Percentiles rank a stretch among this genome's conserved stretches.
phyloP scores from a whole-genome alignment of 2,113 vertebrate genomes.

The Psettodes erumei region DNA sequence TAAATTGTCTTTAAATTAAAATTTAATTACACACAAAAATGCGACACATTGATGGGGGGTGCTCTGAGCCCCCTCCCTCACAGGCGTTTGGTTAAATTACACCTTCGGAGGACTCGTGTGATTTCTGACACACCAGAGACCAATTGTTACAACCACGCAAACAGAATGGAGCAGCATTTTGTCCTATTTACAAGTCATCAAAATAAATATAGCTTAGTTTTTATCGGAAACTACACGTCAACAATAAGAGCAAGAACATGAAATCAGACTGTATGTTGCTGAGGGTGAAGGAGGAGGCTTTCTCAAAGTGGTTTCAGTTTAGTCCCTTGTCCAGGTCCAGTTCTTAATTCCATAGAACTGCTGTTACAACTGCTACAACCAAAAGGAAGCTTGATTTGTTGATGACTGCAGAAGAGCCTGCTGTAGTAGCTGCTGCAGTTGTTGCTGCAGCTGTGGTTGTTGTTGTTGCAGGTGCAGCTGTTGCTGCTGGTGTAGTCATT shows the following conservation, averaged over 20 bases:
- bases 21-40: background rate
- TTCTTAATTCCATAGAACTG: too few species aligned
- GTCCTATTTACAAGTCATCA: too few species aligned
- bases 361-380: background rate
- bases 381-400: background rate
- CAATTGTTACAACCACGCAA: background rate
- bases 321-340: too few species aligned
- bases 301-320: too few species aligned
- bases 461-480: fast-evolving
- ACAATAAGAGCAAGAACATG: too few species aligned
- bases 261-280: too few species aligned
- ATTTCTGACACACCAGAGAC: background rate
- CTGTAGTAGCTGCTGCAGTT: fast-evolving
- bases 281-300: too few species aligned
- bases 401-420: background rate
- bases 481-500: background rate
- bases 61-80: background rate
- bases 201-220: too few species aligned
- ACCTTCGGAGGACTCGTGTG: background rate
- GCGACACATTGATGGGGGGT: too few species aligned
- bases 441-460: background rate
- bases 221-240: too few species aligned
- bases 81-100: background rate
- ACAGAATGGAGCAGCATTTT: background rate
- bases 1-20: background rate